Evolutionary conservation across 1,140 invertebrate species (phyloP), one percentile per base, ranked within the genome.

Genomic region (Micrasema longulum): DNA sequence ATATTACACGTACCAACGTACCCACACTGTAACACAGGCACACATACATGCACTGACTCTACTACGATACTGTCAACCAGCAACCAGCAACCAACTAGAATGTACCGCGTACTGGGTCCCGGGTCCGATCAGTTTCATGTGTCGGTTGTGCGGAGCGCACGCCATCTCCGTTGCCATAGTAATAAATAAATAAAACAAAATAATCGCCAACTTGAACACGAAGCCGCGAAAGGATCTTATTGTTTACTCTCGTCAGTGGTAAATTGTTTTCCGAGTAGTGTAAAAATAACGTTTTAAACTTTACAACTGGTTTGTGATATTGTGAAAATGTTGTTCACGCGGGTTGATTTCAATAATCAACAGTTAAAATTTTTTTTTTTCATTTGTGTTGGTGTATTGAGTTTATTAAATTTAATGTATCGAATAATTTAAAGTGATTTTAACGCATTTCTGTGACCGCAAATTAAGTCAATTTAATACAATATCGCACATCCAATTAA

Each of bases 61-160:
- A 60, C 16, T 41, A 41, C 55, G 50, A 60, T 20, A 60, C 55
- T 60, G 55, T 60, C 35, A 60, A 60, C n/a, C n/a, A n/a, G n/a
- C n/a, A n/a, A n/a, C n/a, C n/a, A n/a, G n/a, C n/a, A n/a, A n/a
- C 26, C 26, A 7, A 31, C 35, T 23, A 60, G 55, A 60, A 60
- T 38, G 55, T 60, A 60, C 36, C 14, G 55, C 11, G 12, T 53
- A 22, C 14, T 12, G 14, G 45, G 7, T 11, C 4, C 7, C 14
- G 7, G 3, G n/a, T 50, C 18, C 3, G 20, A 14, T 60, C 55
- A 60, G 55, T 60, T 38, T 18, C 35, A 35, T 18, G 22, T 38
- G 36, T 38, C 16, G 16, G 35, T 22, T 36, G 35, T 9, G 55
- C 55, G 10, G 55, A 41, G 35, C 55, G 55, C 55, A 60, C 55